Base-by-base conservation (phyloP, 2,888 invertebrate species). In the Drosophila eohydei region DNA sequence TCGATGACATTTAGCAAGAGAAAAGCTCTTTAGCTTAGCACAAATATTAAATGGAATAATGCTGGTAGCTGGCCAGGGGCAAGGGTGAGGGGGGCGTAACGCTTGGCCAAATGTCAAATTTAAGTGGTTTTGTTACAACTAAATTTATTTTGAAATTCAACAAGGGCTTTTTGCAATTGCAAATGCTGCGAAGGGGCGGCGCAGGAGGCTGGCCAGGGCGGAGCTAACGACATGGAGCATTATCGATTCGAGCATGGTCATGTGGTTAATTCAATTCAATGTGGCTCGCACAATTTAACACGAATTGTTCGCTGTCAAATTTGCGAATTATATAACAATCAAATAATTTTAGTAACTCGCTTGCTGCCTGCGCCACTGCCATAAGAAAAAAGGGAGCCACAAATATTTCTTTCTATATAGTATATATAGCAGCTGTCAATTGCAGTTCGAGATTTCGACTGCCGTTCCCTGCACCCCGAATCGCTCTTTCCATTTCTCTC, bases 241-340 rank as follows among this genome's bases (percentile, higher is more conserved):
- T 69, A 61, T 77, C 64, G 73, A 76, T 77, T 77, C 57, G 60
- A 52, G 59, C 65, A 65, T 74, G 51, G 74, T 73, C 76, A 73
- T 77, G 74, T 74, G 65, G 64, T 65, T 65, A 77, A 77, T 74
- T 69, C 74, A n/a, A 78, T 78, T 78, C 60, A 50, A 50, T 50
- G 62, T 44, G 50, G 38, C 16, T 70, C 62, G 78, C 61, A 48
- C 66, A 78, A 77, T 77, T 74, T 56, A 77, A 70, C 76, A 65
- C 56, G 70, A 60, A 77, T 77, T 62, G 65, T 78, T 61, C 64
- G 65, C 46, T 77, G 65, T 70, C 70, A 74, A 57, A 70, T 74
- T 74, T 74, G 74, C 50, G 74, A 64, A 69, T 74, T 64, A 61
- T 66, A 61, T 66, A 59, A 59, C 59, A 71, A 71, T 62, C 62